Percentiles rank a stretch among this genome's conserved stretches.
Conservation (phyloP, 1,140 invertebrate species). For the Bicyclus anynana region DNA sequence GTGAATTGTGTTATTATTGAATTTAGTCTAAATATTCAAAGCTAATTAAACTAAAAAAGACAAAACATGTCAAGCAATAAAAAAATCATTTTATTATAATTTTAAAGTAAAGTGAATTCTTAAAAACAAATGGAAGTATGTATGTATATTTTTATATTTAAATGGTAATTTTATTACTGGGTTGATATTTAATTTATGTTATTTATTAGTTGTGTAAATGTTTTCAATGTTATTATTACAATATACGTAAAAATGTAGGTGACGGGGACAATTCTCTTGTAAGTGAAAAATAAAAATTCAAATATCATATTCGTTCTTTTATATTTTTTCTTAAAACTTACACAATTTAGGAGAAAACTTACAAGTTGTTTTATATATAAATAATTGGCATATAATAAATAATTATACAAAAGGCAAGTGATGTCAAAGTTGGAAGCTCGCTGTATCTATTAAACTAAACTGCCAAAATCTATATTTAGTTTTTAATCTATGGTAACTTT, state of each 20-base stretch:
- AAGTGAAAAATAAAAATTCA: constrained; percentile 36
- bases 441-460: constrained; percentile 31
- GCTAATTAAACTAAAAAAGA: background rate
- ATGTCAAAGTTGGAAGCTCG: constrained; percentile 40
- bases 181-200: background rate
- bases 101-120: no score
- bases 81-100: no score
- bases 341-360: constrained; percentile 55
- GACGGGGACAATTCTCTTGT: constrained; percentile 18
- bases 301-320: constrained; percentile 52
- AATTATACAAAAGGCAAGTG: constrained; percentile 64
- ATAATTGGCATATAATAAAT: constrained; percentile 67
- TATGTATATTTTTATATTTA: no score
- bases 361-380: constrained; percentile 53
- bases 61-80: no score
- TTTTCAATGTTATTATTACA: background rate
- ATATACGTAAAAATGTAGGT: constrained; percentile 11
- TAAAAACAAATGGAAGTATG: no score
- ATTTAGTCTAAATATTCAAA: no score
- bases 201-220: background rate
- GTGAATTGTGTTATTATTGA: no score
- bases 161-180: background rate
- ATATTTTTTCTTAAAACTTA: constrained; percentile 69
- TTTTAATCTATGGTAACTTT: constrained; percentile 73
- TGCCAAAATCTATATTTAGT: constrained; percentile 36